Evolutionary conservation across 2,888 invertebrate species (phyloP).

Genomic region (Drosophila paranaensis): DNA sequence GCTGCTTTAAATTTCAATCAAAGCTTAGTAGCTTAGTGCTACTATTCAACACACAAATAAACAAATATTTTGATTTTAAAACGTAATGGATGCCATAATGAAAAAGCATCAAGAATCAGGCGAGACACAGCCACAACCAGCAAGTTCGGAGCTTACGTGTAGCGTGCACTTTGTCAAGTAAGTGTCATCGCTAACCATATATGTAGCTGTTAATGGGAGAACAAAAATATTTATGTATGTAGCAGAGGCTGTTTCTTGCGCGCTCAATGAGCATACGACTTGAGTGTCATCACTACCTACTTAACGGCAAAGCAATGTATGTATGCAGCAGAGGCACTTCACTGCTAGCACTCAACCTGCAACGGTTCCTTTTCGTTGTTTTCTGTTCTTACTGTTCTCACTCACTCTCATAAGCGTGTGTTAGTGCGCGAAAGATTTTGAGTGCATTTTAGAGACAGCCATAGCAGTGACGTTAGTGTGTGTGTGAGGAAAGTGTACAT

Average conservation of each 20-base stretch:
- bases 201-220: too few relatives aligned
- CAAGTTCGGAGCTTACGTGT: slow-evolving; percentile 40
- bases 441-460: too few relatives aligned
- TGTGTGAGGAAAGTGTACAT: too few relatives aligned
- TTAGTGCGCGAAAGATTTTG: too few relatives aligned
- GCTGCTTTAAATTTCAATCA: background rate
- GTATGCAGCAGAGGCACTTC: background rate
- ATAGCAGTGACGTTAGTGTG: too few relatives aligned
- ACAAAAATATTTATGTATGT: too few relatives aligned
- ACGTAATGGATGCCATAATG: slow-evolving; percentile 47
- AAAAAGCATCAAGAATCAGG: background rate
- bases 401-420: too few relatives aligned
- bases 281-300: too few relatives aligned
- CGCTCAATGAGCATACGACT: background rate
- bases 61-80: background rate
- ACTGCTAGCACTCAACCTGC: too few relatives aligned
- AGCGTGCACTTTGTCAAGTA: slow-evolving; percentile 45
- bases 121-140: background rate
- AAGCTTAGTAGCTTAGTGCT: background rate
- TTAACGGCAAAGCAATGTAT: background rate
- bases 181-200: slow-evolving; percentile 8
- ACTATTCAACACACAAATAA: slow-evolving; percentile 3
- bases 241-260: background rate
- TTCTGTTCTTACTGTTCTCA: too few relatives aligned
- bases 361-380: too few relatives aligned